Base-by-base conservation (phyloP, 2,113 vertebrate genomes). In the Hylia prasina region DNA sequence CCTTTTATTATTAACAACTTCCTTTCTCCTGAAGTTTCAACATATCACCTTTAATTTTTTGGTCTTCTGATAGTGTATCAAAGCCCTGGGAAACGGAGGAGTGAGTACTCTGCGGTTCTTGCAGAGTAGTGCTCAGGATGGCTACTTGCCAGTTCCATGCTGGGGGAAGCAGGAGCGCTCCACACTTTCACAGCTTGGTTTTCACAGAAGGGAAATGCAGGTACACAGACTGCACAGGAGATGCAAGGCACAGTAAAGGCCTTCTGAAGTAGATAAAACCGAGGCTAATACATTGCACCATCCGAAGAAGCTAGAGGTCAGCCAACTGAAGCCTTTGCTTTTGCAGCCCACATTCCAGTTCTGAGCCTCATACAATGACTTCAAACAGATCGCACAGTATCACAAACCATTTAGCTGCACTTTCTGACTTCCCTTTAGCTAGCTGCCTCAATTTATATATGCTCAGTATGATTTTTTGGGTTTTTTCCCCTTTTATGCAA, bases 391-490 rank as follows among this genome's bases (percentile, higher is more conserved):
- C 63, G 73, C 60, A 58, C 35, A 87, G 56, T 39, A 78, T 75
- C 81, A 73, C 44, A 87, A 89, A 75, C 24, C 13, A 47, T 57
- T 78, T 64, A 66, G 87, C 47, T 42, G 28, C 72, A 87, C 89
- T 56, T 73, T 40, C 45, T 42, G 48, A 84, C 13, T 71, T 71
- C 30, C 28, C 56, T 82, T 87, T 51, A 79, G 30, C 56, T 82
- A 64, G 11, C 1, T 93, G 53, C 22, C 61, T 95, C 28, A 31
- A 44, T 93, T 87, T 24, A 61, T 45, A 47, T 11, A 71, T 7
- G 35, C 35, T 44, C 1, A 4, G 24, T 66, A 20, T 13, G 37
- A 42, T 42, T 70, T 83, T 58, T 51, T 12, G 0, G 0, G 0
- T 5, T 24, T 65, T 13, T 69, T 11, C 3, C 4, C 14, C 22